These are phyloP conservation scores for Aphrophora alni DNA, from an alignment of 2,888 invertebrate species.

Conservation along the genomic window DNA sequence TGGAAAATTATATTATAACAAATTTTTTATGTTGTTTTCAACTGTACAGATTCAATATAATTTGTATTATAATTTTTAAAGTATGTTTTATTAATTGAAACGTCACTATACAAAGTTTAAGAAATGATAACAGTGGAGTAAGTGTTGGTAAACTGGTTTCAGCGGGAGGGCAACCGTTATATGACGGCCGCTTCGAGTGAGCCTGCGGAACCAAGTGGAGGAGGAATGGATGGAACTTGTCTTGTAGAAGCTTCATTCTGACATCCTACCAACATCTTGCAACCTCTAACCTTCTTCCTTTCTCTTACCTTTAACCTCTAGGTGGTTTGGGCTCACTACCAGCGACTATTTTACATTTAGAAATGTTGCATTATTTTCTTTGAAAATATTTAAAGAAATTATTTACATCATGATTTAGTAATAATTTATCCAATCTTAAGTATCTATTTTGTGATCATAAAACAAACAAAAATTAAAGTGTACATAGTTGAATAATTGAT, in stretches of 20 bases:
- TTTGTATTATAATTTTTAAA: too few relatives aligned
- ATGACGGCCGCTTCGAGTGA: conserved; percentile 34
- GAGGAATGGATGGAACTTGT: conserved; percentile 36
- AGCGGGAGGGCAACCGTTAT: conserved; percentile 35
- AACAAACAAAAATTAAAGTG: neutral
- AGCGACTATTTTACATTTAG: neutral
- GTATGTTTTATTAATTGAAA: neutral
- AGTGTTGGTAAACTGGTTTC: conserved; percentile 30
- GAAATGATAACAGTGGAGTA: neutral
- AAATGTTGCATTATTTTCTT: neutral
- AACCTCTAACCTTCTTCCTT: neutral
- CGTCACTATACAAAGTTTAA: neutral
- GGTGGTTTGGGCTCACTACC: conserved; percentile 27
- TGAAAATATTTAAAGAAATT: neutral
- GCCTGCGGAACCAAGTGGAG: conserved; percentile 30
- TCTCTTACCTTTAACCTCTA: neutral
- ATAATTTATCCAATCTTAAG: neutral
- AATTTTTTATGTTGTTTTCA: neutral
- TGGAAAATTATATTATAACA: too few relatives aligned
- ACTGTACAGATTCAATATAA: neutral
- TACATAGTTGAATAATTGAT: neutral
- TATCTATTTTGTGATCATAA: neutral
- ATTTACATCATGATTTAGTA: neutral
- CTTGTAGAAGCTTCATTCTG: conserved; percentile 39
- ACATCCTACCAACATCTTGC: too few relatives aligned